Percentiles rank a stretch among this genome's conserved stretches.
These are phyloP conservation scores for Plebejus anna DNA, from an alignment of 2,888 invertebrate species.

Conservation along the genomic window DNA sequence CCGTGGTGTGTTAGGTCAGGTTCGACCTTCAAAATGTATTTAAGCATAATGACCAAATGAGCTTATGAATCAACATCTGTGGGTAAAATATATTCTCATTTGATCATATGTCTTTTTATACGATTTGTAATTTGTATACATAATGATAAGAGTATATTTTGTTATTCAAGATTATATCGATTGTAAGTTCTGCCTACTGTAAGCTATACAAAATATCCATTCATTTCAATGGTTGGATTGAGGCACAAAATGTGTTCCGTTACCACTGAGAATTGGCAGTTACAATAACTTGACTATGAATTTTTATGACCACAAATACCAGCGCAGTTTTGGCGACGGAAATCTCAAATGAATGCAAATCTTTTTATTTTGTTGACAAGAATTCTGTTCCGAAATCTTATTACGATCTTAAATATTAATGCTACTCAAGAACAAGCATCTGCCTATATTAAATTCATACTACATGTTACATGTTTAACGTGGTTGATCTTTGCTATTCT, in stretches of 20 bases:
- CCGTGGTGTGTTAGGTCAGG: neutral
- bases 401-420: neutral
- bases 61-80: neutral
- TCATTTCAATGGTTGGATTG: neutral
- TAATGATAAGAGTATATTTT: no score
- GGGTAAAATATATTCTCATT: neutral
- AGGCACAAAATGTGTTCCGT: neutral
- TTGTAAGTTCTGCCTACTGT: no score
- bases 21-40: neutral
- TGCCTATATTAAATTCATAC: neutral
- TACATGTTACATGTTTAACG: no score
- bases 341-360: neutral
- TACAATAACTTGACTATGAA: neutral
- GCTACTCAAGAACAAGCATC: neutral
- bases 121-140: neutral
- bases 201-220: neutral
- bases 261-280: neutral
- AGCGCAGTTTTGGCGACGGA: neutral
- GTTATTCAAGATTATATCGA: no score
- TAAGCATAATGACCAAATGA: neutral
- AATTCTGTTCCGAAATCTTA: conserved; percentile 5
- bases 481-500: no score
- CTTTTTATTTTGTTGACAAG: neutral
- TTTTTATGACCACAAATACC: neutral
- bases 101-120: neutral